Evolutionary conservation across 2,113 vertebrate genomes (phyloP).

Genomic region (Empidonax alnorum): DNA sequence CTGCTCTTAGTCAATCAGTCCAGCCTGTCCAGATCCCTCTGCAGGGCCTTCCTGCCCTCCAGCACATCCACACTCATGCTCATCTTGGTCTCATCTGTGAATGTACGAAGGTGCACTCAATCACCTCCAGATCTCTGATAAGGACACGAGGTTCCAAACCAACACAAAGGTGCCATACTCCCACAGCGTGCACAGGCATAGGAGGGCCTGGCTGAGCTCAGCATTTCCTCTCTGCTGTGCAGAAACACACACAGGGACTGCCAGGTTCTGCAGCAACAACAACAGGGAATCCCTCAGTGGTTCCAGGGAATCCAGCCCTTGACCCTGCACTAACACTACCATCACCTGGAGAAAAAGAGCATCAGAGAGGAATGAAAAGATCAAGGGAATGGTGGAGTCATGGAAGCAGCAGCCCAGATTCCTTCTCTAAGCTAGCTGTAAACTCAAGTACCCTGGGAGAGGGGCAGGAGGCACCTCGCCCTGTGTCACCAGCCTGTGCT

Average conservation of each 20-base stretch:
- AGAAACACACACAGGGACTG: not conserved
- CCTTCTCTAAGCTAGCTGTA: not conserved
- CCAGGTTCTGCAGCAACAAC: not conserved
- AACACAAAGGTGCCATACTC: fast-evolving
- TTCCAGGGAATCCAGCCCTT: not conserved
- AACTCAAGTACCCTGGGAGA: not conserved
- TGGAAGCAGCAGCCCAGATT: not conserved
- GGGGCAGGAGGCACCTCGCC: not conserved
- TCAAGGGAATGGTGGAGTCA: not conserved
- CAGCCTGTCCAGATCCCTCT: not conserved
- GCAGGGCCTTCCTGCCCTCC: not conserved
- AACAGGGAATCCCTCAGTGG: fast-evolving
- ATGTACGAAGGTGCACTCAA: not conserved
- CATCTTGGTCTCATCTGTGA: not conserved
- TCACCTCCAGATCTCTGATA: no score
- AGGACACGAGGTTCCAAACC: not conserved
- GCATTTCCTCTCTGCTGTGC: not conserved
- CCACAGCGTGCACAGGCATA: fast-evolving
- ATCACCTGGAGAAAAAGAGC: not conserved
- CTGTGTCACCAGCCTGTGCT: not conserved
- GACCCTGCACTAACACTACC: not conserved
- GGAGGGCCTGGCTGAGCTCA: not conserved
- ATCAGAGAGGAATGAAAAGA: not conserved
- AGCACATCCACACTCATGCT: not conserved
- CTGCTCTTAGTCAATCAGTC: fast-evolving